Evolutionary conservation across 2,888 invertebrate species (phyloP), one percentile per base, ranked within the genome.

Genomic region (Ectemnius lituratus): DNA sequence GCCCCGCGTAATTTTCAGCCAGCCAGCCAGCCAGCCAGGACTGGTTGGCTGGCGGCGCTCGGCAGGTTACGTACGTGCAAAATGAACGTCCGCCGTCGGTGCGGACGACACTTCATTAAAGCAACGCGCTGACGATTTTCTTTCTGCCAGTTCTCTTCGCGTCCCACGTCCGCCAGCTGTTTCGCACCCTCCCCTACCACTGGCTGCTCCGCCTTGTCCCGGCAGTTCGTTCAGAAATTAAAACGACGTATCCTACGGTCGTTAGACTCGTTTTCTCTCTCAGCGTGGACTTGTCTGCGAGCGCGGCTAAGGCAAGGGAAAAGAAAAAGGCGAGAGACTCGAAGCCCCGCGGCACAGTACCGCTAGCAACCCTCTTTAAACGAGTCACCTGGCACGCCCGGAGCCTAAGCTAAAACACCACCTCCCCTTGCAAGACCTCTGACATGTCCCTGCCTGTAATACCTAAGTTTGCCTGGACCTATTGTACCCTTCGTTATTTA

Each of bases 61-160:
- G 11, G 37, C 37, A 37, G 37, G 37, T 5, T 37, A 69, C 73
- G 75, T 75, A 73, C 78, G 83, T 67, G 82, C 73, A 63, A 83
- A 83, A 83, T 72, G 83, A 83, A 83, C 81, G 78, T 71, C 66
- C 75, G 46, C 56, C 72, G 71, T 58, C 74, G 62, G 70, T 75
- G 73, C 63, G 76, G 68, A 72, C 76, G 83, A 79, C 80, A 84
- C 84, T 85, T 82, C 83, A 79, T 86, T 82, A 82, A 82, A 82
- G 74, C 77, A 76, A 84, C 83, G 75, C 76, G 80, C 76, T 71
- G 76, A 84, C 82, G 76, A 84, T 80, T 78, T 78, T 82, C 81
- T 75, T 79, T 72, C 76, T 70, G 61, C 62, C 69, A 37, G 61
- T 59, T 59, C 56, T 23, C 20, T 45, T 47, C n/a, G 23, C 27